These are phyloP conservation scores for Centruroides sculpturatus DNA, from an alignment of 1,140 invertebrate genomes.

Conservation along the genomic window DNA sequence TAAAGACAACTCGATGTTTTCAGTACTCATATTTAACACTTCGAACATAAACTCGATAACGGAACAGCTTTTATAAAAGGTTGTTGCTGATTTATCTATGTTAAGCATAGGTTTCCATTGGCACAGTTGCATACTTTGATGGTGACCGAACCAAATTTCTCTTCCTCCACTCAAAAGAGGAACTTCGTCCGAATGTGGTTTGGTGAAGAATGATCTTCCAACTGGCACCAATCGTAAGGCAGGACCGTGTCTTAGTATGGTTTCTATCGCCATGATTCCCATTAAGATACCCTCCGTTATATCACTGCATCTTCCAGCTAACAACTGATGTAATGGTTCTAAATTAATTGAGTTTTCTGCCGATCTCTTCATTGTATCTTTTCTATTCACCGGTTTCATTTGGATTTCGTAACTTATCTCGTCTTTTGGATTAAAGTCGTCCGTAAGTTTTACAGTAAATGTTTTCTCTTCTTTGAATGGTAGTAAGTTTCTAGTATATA, in stretches of 20 bases:
- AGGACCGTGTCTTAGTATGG: background rate
- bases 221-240: background rate
- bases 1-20: background rate
- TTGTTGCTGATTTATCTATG: slow-evolving; percentile 5
- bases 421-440: background rate
- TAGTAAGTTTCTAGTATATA: background rate
- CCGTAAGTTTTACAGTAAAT: background rate
- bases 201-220: background rate
- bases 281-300: slow-evolving; percentile 1
- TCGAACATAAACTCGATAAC: slow-evolving; percentile 1
- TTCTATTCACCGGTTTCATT: slow-evolving; percentile 2
- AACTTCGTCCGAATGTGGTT: background rate
- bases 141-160: slow-evolving; percentile 2
- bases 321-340: slow-evolving; percentile 8
- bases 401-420: background rate
- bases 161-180: background rate
- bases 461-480: background rate
- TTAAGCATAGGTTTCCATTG: slow-evolving; percentile 7
- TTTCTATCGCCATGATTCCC: background rate
- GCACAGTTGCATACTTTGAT: slow-evolving; percentile 1
- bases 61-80: background rate
- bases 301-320: background rate
- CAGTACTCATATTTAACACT: background rate
- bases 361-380: slow-evolving; percentile 1
- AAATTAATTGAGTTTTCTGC: background rate